Base-by-base conservation (phyloP, 2,797 vertebrate species). In the Tiaroga cobitis region DNA sequence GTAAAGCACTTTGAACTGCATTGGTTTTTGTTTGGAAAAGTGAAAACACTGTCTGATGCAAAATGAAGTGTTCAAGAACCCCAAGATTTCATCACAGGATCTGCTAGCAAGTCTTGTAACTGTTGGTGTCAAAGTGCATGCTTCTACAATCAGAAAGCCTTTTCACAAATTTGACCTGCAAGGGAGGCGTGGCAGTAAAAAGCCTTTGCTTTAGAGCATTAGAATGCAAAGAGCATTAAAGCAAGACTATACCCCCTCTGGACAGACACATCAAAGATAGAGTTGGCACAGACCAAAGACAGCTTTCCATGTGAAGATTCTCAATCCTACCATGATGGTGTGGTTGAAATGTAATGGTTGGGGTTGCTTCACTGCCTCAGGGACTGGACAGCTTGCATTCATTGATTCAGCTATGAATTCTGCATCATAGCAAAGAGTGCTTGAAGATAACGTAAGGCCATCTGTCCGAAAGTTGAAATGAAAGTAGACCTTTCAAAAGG, bases 351-450 rank as follows among this genome's bases (percentile, higher is more conserved):
- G 15, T 77, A 34, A 63, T n/a, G 16, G 75, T 39, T 16, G 11
- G 13, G 61, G 61, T 29, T 63, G 61, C 63, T 65, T 65, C 29
- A 65, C 29, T 32, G 63, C 75, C 37, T 61, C 15, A 10, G 24
- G 54, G 75, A 41, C 56, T 78, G 75, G 34, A 78, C 34, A 41
- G 75, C 75, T 78, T 78, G 34, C 24, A 26, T 26, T 61, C 37
- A 26, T 78, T 78, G 8, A 41, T 78, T 61, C 37, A 61, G 15
- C 34, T 26, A 61, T 41, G 24, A 61, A 61, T 61, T 61, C 54
- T 78, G 13, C 24, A 41, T 61, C 54, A 41, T 61, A 41, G 10
- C 24, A 39, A 26, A 39, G 34, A 41, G 24, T 29, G 15, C 75
- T 61, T 41, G 54, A 78, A 78, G 24, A 59, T 24, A 39, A 77